These are phyloP conservation scores for Cuniculus paca DNA, from an alignment of 2,797 vertebrate genomes.

Conservation along the genomic window DNA sequence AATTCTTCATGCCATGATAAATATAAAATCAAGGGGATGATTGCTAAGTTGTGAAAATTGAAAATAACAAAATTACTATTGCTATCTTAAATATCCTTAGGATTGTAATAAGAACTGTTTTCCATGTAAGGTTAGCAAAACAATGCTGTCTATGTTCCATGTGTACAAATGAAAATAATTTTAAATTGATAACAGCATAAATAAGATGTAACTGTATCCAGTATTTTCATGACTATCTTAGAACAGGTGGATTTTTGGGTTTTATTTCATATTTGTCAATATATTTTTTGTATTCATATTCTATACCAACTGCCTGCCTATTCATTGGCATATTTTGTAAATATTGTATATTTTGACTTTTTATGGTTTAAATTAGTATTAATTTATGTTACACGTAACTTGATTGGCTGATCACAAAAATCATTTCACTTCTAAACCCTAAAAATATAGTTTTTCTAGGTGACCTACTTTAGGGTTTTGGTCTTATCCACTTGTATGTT, in stretches of 20 bases:
- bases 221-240: conserved; percentile 53
- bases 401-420: conserved; percentile 75
- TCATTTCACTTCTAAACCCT: conserved; percentile 68
- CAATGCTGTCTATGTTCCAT: conserved; percentile 45
- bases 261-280: conserved; percentile 71
- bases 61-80: conserved; percentile 9
- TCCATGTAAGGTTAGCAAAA: conserved; percentile 58
- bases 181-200: conserved; percentile 67
- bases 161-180: conserved; percentile 60
- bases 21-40: conserved; percentile 10
- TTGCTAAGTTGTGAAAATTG: conserved; percentile 7
- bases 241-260: conserved; percentile 18
- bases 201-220: conserved; percentile 54
- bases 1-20: neutral
- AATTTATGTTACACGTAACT: conserved; percentile 74
- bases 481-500: conserved; percentile 28
- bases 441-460: conserved; percentile 59
- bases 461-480: conserved; percentile 53
- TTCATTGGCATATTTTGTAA: conserved; percentile 77
- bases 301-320: conserved; percentile 67
- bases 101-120: conserved; percentile 47
- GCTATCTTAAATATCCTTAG: conserved; percentile 34
- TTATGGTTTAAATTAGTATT: conserved; percentile 80
- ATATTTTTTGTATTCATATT: conserved; percentile 73
- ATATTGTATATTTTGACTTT: conserved; percentile 79